A percentile compares a stretch with the other conserved stretches of the same genome.
Evolutionary conservation across 2,113 vertebrate genomes (phyloP).

Genomic region (Grammomys dolichurus): DNA sequence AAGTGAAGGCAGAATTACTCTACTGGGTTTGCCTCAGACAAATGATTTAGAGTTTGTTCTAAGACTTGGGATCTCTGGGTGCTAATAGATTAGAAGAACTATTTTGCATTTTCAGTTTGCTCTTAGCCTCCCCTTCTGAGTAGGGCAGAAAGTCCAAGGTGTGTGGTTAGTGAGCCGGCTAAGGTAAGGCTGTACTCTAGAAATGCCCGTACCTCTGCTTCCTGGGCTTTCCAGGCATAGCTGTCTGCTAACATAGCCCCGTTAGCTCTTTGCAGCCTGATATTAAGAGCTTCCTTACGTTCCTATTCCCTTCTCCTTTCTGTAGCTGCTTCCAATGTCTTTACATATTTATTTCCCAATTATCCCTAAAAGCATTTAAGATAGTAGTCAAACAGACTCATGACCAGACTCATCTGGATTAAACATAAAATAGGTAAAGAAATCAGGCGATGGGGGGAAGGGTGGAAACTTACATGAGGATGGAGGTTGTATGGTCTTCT

Average conservation of each 20-base stretch:
- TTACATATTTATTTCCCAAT: constrained; percentile 1
- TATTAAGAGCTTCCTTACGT: not conserved
- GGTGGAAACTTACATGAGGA: not conserved
- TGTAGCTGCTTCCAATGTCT: not conserved
- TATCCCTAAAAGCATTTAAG: constrained; percentile 1
- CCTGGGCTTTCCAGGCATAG: not conserved
- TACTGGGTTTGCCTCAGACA: not conserved
- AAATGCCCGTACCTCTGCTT: not conserved
- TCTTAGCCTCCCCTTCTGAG: not conserved
- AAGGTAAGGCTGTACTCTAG: not conserved
- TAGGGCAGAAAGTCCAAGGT: not conserved
- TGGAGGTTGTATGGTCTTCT: not conserved
- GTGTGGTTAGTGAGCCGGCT: not conserved
- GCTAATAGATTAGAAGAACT: not conserved
- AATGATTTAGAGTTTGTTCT: not conserved
- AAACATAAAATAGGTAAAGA: constrained; percentile 26
- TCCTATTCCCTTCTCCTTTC: not conserved
- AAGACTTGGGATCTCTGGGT: not conserved
- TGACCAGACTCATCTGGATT: not conserved
- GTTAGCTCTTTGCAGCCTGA: not conserved
- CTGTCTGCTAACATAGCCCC: rapidly evolving
- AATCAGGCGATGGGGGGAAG: not conserved
- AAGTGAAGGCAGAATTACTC: no score
- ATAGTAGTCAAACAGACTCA: not conserved
- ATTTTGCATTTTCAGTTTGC: not conserved